phyloP scores from a whole-genome alignment of 2,113 vertebrate genomes.

The Synodontis membranacea region DNA sequence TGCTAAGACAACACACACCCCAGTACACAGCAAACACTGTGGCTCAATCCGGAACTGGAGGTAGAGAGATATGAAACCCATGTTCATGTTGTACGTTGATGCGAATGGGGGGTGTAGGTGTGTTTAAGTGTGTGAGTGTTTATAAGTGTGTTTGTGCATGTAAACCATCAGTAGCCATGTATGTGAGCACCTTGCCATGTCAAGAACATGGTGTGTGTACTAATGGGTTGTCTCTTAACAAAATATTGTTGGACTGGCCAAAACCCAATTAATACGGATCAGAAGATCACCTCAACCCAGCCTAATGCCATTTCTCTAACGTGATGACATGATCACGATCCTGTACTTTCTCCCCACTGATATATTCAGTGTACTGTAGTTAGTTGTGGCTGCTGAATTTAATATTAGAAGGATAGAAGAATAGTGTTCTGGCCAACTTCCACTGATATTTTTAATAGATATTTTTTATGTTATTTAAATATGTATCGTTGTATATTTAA shows the following conservation, averaged over 20 bases:
- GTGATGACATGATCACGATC: background rate
- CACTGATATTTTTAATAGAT: background rate
- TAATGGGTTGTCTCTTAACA: slow-evolving; percentile 9
- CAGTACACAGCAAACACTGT: background rate
- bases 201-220: slow-evolving; percentile 17
- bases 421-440: background rate
- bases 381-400: background rate
- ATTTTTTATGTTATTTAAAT: background rate
- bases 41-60: slow-evolving; percentile 19
- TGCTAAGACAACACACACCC: background rate
- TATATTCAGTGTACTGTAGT: slow-evolving; percentile 7
- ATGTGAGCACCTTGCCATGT: slow-evolving; percentile 12
- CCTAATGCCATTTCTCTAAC: background rate
- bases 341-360: background rate
- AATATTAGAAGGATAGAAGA: too few species aligned
- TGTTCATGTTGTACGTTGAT: slow-evolving; percentile 23
- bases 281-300: background rate
- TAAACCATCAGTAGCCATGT: background rate
- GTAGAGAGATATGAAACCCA: slow-evolving; percentile 48
- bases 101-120: slow-evolving; percentile 5
- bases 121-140: background rate
- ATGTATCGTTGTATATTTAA: background rate
- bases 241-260: slow-evolving; percentile 11
- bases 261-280: slow-evolving; percentile 36
- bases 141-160: slow-evolving; percentile 11